phyloP scores from a whole-genome alignment of 2,888 invertebrate species.

The Conops quadrifasciatus region DNA sequence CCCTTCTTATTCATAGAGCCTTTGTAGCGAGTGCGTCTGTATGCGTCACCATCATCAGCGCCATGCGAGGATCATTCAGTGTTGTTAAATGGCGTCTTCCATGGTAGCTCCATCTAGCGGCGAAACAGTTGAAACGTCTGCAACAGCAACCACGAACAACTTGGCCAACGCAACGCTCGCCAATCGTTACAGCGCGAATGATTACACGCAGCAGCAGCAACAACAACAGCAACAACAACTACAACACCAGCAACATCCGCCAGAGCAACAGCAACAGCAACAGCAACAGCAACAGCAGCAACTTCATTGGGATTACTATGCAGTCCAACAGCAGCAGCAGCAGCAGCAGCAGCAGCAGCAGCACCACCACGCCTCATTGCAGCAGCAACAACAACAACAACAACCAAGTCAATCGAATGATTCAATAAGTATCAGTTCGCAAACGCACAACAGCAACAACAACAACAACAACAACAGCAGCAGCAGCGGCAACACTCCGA shows the following conservation, averaged over 20 bases:
- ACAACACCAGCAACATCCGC: constrained; percentile 44
- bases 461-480: constrained; percentile 41
- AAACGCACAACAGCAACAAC: constrained; percentile 42
- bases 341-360: constrained; percentile 37
- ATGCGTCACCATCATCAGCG: constrained; percentile 44
- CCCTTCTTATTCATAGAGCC: not conserved
- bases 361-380: constrained; percentile 39
- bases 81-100: constrained; percentile 64
- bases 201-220: constrained; percentile 47
- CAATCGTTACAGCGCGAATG: constrained; percentile 56
- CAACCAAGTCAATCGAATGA: constrained; percentile 23
- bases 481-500: constrained; percentile 42
- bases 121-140: constrained; percentile 59
- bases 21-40: constrained; percentile 9
- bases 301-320: constrained; percentile 62
- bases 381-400: constrained; percentile 45
- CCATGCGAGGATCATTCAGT: constrained; percentile 55
- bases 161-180: constrained; percentile 48
- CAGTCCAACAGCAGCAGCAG: constrained; percentile 51
- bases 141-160: constrained; percentile 49
- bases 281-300: constrained; percentile 51
- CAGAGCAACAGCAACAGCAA: constrained; percentile 46
- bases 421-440: not conserved
- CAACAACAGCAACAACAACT: constrained; percentile 48
- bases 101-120: constrained; percentile 64